Evolutionary conservation across 1,140 invertebrate genomes (phyloP).

Genomic region (Prorops nasuta): DNA sequence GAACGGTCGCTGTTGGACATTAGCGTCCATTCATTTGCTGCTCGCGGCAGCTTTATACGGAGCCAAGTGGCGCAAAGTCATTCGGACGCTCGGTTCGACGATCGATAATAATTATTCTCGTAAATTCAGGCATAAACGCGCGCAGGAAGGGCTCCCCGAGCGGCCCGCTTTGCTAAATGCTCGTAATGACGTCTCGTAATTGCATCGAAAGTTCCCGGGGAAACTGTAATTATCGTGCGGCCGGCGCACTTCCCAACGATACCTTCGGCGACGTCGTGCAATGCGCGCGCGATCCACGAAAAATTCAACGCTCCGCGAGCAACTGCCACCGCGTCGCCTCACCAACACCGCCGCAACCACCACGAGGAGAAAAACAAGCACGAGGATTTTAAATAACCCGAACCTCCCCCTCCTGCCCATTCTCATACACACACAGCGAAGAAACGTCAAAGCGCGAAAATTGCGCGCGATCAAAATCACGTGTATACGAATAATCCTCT

Average conservation of each 20-base stretch:
- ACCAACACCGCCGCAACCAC: too few species aligned
- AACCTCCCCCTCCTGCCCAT: too few species aligned
- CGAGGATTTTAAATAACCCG: too few species aligned
- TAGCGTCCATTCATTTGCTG: too few species aligned
- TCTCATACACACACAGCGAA: too few species aligned
- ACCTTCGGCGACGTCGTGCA: constrained; percentile 29
- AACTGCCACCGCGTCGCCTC: too few species aligned
- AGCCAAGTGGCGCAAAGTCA: not conserved
- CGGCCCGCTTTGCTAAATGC: constrained; percentile 30
- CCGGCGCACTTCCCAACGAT: constrained; percentile 22
- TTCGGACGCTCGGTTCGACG: constrained; percentile 15
- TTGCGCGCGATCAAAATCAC: too few species aligned
- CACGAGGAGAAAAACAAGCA: too few species aligned
- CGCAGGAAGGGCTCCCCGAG: constrained; percentile 7
- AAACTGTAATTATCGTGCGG: constrained; percentile 42
- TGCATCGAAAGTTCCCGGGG: constrained; percentile 40
- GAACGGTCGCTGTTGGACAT: too few species aligned
- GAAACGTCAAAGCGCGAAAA: too few species aligned
- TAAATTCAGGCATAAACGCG: constrained; percentile 31
- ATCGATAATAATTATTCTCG: constrained; percentile 40
- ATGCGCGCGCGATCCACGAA: constrained; percentile 23
- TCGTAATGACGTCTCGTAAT: constrained; percentile 43
- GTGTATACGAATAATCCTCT: too few species aligned
- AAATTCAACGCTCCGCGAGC: too few species aligned
- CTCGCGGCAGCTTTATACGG: not conserved